phyloP scores from a whole-genome alignment of 2,888 invertebrate species.

The Rhingia campestris region DNA sequence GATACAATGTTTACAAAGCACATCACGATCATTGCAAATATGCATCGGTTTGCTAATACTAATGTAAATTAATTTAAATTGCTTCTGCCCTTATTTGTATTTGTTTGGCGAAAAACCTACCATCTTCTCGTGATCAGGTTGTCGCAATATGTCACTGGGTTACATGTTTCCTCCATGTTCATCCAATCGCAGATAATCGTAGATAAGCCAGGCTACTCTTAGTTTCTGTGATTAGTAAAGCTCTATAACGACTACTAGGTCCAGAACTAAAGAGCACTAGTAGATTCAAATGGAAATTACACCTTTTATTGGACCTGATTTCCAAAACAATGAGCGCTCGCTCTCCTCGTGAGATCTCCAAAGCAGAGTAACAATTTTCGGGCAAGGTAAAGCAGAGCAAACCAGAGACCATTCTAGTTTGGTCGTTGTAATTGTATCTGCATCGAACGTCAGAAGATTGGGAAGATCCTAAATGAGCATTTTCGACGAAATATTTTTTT shows the following conservation, averaged over 20 bases:
- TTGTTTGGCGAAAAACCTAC: background rate
- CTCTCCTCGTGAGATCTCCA: slow-evolving; percentile 53
- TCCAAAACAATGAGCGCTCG: slow-evolving; percentile 40
- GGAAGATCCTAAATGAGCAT: slow-evolving; percentile 60
- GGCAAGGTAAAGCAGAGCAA: slow-evolving; percentile 55
- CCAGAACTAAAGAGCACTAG: slow-evolving; percentile 17
- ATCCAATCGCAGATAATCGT: slow-evolving; percentile 59
- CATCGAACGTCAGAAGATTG: slow-evolving; percentile 44
- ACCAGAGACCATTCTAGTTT: slow-evolving; percentile 37
- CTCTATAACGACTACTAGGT: slow-evolving; percentile 25
- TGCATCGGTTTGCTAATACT: slow-evolving; percentile 6
- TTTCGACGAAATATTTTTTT: slow-evolving; percentile 38
- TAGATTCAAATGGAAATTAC: slow-evolving; percentile 61
- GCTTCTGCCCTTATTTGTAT: slow-evolving; percentile 20
- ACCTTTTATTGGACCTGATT: slow-evolving; percentile 61
- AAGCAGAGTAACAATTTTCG: slow-evolving; percentile 54
- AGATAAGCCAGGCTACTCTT: slow-evolving; percentile 51
- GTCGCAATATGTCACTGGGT: slow-evolving; percentile 65
- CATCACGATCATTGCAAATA: background rate
- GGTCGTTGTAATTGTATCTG: slow-evolving; percentile 49
- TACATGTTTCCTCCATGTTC: slow-evolving; percentile 55
- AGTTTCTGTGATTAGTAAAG: slow-evolving; percentile 41
- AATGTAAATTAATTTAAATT: slow-evolving; percentile 20
- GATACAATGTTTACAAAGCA: too few relatives aligned
- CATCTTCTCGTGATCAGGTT: slow-evolving; percentile 49